A percentile compares a stretch with the other conserved stretches of the same genome.
Conservation (phyloP, 2,888 invertebrate species). For the Euplagia quadripunctaria region DNA sequence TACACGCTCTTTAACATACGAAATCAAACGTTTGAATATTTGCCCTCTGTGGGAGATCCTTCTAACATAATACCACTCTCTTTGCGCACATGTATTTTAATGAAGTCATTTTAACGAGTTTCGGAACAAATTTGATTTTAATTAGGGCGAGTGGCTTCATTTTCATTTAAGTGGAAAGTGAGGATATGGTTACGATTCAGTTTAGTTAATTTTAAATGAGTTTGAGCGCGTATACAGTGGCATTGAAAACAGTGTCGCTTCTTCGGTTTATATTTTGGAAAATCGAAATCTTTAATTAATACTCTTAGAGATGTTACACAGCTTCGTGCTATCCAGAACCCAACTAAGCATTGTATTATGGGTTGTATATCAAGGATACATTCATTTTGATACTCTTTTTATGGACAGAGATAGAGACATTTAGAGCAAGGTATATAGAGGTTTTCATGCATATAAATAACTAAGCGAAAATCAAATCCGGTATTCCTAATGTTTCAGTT, state of each 20-base stretch:
- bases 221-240: neutral
- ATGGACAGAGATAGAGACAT: neutral
- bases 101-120: constrained; percentile 7
- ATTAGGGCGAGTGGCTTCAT: neutral
- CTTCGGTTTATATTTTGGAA: too few species aligned
- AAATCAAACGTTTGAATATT: constrained; percentile 46
- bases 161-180: constrained; percentile 3
- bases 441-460: too few species aligned
- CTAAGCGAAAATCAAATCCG: too few species aligned
- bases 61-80: constrained; percentile 19
- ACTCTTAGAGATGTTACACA: neutral
- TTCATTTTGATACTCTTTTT: too few species aligned
- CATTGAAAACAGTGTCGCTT: neutral
- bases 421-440: neutral
- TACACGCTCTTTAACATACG: constrained; percentile 49
- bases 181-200: neutral
- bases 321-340: neutral
- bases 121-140: constrained; percentile 22
- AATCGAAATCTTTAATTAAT: neutral
- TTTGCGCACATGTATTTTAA: constrained; percentile 10
- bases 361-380: too few species aligned
- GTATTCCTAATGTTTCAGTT: too few species aligned
- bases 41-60: constrained; percentile 17
- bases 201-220: constrained; percentile 5
- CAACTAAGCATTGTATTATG: neutral